These are phyloP conservation scores for Eurytoma californica DNA, from an alignment of 2,888 invertebrate genomes.

Conservation along the genomic window DNA sequence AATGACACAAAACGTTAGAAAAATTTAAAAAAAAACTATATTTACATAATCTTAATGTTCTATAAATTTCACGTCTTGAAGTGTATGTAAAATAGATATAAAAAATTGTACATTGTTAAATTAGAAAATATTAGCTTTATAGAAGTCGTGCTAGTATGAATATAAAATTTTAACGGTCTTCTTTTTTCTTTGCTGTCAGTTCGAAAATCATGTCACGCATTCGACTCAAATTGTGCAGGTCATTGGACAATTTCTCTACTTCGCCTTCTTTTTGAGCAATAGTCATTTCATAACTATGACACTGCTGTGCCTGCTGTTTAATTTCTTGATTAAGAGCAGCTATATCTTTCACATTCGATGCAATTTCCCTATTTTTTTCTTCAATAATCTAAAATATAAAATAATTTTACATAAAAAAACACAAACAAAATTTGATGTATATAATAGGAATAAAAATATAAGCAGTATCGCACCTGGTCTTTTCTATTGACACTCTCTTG, in stretches of 20 bases:
- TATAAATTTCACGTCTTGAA: conserved; percentile 30
- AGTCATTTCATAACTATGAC: conserved; percentile 63
- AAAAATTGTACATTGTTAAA: conserved; percentile 14
- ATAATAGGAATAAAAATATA: conserved; percentile 27
- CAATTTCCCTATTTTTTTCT: conserved; percentile 64
- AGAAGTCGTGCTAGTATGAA: conserved; percentile 29
- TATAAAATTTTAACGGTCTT: conserved; percentile 59
- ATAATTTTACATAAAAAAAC: conserved; percentile 33
- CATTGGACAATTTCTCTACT: conserved; percentile 61
- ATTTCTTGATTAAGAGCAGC: conserved; percentile 67
- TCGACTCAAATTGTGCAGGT: conserved; percentile 66
- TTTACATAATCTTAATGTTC: conserved; percentile 44
- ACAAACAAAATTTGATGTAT: conserved; percentile 27
- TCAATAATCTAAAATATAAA: conserved; percentile 62
- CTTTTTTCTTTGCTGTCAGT: conserved; percentile 68
- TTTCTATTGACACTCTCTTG: conserved; percentile 64
- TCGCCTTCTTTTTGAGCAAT: conserved; percentile 66
- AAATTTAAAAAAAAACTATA: conserved; percentile 30
- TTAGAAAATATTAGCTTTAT: conserved; percentile 20
- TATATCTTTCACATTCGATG: conserved; percentile 64
- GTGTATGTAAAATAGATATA: conserved; percentile 38
- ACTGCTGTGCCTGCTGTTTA: conserved; percentile 64
- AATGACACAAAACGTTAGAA: background rate
- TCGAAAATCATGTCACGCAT: conserved; percentile 72
- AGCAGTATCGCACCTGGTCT: conserved; percentile 62